Conservation (phyloP, 2,113 vertebrate species). For the Myocastor coypus region DNA sequence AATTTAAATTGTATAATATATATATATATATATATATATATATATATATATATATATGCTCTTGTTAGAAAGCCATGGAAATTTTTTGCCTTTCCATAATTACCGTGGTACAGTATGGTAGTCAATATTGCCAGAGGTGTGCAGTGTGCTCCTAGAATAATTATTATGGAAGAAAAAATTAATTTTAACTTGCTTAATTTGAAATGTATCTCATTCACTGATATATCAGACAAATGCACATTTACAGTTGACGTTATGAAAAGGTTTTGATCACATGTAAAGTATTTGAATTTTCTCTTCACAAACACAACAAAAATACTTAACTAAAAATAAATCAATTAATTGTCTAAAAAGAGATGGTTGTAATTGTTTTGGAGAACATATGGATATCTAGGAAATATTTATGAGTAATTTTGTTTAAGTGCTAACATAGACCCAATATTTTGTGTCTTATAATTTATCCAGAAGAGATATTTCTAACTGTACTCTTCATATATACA, state of each 20-base stretch:
- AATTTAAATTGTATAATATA: too few species aligned
- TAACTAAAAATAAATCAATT: not conserved
- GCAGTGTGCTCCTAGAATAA: not conserved
- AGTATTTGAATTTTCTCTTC: not conserved
- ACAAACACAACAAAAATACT: not conserved
- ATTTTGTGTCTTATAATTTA: not conserved
- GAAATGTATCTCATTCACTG: not conserved
- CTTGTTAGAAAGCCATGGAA: not conserved
- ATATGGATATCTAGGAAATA: not conserved
- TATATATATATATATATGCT: too few species aligned
- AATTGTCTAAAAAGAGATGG: not conserved
- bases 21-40: too few species aligned
- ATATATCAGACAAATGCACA: not conserved
- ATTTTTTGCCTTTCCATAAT: not conserved
- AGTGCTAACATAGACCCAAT: not conserved
- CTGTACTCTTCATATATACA: not conserved
- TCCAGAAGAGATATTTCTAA: not conserved
- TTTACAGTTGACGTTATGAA: slow-evolving; percentile 6
- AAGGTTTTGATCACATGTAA: not conserved
- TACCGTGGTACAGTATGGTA: not conserved
- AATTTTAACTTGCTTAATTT: not conserved
- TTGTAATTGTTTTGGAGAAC: not conserved
- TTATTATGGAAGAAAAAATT: not conserved
- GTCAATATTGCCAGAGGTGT: not conserved
- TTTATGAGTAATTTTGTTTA: not conserved